Percentiles rank a stretch among this genome's conserved stretches.
Conservation (phyloP, 2,113 vertebrate genomes). For the Ailurus styani region DNA sequence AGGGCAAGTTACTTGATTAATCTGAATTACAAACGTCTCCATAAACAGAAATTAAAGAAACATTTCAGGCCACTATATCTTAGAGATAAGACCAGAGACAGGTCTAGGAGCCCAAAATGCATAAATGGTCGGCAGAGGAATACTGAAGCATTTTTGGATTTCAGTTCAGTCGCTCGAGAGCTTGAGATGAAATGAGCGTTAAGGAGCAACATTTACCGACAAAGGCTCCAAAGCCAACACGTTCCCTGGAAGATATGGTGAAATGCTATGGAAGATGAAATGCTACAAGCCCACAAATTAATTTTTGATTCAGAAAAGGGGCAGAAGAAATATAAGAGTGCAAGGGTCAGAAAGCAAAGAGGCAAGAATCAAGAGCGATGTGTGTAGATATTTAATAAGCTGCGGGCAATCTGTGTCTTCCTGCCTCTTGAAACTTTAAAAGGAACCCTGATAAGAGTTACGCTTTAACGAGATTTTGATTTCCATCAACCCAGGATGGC, state of each 20-base stretch:
- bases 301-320: neutral
- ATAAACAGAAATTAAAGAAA: neutral
- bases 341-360: neutral
- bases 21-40: neutral
- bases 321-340: neutral
- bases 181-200: neutral
- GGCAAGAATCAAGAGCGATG: neutral
- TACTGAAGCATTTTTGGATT: neutral
- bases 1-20: neutral
- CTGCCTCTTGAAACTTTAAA: neutral
- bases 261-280: neutral
- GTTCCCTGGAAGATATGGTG: neutral
- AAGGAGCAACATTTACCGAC: neutral
- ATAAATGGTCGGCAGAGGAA: neutral
- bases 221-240: neutral
- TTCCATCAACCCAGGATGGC: neutral
- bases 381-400: accelerated
- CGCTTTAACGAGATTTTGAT: neutral
- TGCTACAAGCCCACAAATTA: neutral
- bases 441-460: neutral
- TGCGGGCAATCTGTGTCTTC: accelerated
- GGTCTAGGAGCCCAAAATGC: neutral
- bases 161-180: neutral
- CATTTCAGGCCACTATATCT: neutral
- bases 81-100: neutral